Percentiles rank a stretch among this genome's conserved stretches.
phyloP scores from a whole-genome alignment of 1,140 invertebrate species.

The Macrobrachium rosenbergii region DNA sequence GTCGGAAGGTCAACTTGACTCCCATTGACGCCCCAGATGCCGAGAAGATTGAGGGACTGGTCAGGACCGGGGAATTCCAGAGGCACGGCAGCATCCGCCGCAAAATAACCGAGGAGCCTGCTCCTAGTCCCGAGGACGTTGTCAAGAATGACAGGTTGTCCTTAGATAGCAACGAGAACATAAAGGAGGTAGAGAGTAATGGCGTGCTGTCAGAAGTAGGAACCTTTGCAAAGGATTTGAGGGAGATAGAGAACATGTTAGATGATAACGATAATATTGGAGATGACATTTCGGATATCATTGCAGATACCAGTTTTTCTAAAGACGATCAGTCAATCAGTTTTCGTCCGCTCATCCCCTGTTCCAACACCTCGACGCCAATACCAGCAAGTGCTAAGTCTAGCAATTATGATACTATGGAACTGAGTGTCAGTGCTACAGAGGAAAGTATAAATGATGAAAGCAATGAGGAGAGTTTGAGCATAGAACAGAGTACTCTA shows the following conservation, averaged over 20 bases:
- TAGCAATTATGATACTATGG: constrained; percentile 12
- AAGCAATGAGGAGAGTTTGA: constrained; percentile 56
- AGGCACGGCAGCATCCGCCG: constrained; percentile 67
- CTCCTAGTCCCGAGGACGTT: constrained; percentile 44
- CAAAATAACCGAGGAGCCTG: constrained; percentile 67
- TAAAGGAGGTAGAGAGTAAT: neutral
- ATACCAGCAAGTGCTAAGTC: constrained; percentile 36
- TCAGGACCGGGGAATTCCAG: constrained; percentile 68
- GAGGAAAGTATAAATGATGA: constrained; percentile 50
- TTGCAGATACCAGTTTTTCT: constrained; percentile 50
- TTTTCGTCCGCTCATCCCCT: neutral
- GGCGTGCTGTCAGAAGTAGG: constrained; percentile 17
- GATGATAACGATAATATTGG: constrained; percentile 62
- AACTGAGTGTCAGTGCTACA: constrained; percentile 35
- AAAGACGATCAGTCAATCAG: constrained; percentile 20
- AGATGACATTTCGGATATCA: constrained; percentile 59
- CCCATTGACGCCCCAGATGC: constrained; percentile 69
- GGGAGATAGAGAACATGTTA: constrained; percentile 61
- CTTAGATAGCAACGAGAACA: constrained; percentile 61
- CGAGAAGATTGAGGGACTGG: constrained; percentile 68
- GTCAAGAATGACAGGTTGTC: neutral
- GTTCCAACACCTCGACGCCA: constrained; percentile 60
- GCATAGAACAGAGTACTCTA: constrained; percentile 67
- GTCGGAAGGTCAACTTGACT: constrained; percentile 68
- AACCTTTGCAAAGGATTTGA: constrained; percentile 58